Base-by-base conservation (phyloP, 2,888 invertebrate species). In the Anaspis maculata region DNA sequence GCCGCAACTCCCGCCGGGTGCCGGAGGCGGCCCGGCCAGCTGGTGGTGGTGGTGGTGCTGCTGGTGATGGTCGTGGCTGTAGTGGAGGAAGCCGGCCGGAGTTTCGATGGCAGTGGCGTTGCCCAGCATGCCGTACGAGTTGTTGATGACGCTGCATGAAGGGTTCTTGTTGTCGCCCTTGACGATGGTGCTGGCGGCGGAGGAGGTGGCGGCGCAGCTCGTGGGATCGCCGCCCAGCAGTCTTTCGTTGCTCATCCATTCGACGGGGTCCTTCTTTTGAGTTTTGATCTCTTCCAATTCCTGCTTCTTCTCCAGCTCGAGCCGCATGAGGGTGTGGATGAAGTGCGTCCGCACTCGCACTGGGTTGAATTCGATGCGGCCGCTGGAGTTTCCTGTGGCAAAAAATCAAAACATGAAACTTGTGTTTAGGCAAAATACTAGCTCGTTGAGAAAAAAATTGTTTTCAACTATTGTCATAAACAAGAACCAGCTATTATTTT, bases 351-450 rank as follows among this genome's bases (percentile, higher is more conserved):
- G 77, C 3, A 97, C 96, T 44, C 96, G 76, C 21, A 90, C 80
- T 1, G 95, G 94, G 64, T 95, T 95, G 62, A 97, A 97, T 65
- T 96, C 96, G 44, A 96, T 88, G 42, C 97, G 76, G 3, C 97
- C 97, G 26, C 83, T 77, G 1, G 83, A 80, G 62, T 97, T 97
- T n/a, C n/a, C n/a, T n/a, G n/a, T n/a, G n/a, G n/a, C n/a, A n/a
- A n/a, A n/a, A n/a, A n/a, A n/a, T n/a, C n/a, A n/a, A n/a, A n/a
- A n/a, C n/a, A n/a, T n/a, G n/a, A n/a, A n/a, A n/a, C n/a, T n/a
- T n/a, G n/a, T n/a, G n/a, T n/a, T n/a, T n/a, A n/a, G n/a, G n/a
- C n/a, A n/a, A n/a, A n/a, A n/a, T n/a, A n/a, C n/a, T n/a, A n/a
- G n/a, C n/a, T n/a, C n/a, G n/a, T n/a, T n/a, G n/a, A n/a, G n/a